Conservation (phyloP, 2,888 invertebrate species). For the Mellilla xanthometata region DNA sequence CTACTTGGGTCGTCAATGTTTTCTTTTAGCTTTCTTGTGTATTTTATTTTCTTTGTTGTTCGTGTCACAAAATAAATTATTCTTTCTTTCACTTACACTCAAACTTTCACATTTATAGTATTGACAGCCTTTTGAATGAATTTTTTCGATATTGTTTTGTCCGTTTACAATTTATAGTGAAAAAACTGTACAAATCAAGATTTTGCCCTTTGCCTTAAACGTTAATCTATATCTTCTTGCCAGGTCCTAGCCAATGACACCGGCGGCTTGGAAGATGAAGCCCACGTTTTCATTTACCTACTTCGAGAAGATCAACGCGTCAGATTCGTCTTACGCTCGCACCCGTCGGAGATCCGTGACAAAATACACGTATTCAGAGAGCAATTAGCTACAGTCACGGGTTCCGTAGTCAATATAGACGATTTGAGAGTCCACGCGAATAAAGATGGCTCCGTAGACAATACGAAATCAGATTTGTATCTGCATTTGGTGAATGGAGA, state of each 20-base stretch:
- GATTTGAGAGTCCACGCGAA: conserved; percentile 93
- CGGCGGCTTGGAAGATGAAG: conserved; percentile 90
- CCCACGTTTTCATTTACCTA: conserved; percentile 95
- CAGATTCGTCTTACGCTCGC: conserved; percentile 93
- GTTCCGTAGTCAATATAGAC: conserved; percentile 95
- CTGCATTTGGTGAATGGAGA: conserved; percentile 94
- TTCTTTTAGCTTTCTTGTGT: too few relatives aligned
- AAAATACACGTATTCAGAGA: conserved; percentile 90
- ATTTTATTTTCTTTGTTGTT: too few relatives aligned
- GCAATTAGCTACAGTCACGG: conserved; percentile 91
- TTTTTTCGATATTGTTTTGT: too few relatives aligned
- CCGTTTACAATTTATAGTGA: too few relatives aligned
- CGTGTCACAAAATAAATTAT: too few relatives aligned
- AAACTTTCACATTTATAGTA: too few relatives aligned
- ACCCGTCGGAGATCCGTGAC: conserved; percentile 93
- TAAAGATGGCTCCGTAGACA: conserved; percentile 94
- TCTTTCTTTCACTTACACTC: too few relatives aligned
- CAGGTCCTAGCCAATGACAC: conserved; percentile 93
- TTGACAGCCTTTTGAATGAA: too few relatives aligned
- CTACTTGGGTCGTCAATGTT: too few relatives aligned
- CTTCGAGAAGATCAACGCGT: conserved; percentile 96
- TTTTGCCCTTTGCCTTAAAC: too few relatives aligned
- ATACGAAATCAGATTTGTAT: conserved; percentile 96
- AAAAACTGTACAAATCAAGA: too few relatives aligned
- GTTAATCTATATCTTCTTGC: neutral